Conservation (phyloP, 2,113 vertebrate genomes). For the Myrmecobius fasciatus region DNA sequence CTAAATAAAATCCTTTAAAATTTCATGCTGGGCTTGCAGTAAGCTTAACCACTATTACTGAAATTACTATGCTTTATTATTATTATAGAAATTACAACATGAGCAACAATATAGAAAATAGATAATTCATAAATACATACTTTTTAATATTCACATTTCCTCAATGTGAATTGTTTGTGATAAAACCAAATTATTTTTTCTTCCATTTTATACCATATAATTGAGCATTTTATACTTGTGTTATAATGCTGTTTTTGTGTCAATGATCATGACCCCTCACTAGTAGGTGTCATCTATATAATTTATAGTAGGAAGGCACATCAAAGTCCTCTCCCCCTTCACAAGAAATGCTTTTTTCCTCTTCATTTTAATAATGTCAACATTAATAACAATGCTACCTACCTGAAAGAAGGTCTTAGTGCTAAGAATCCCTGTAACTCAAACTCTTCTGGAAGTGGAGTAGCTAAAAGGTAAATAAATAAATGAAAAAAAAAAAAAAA, state of each 20-base stretch:
- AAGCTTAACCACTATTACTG: background rate
- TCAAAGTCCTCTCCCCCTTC: background rate
- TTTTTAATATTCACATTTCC: background rate
- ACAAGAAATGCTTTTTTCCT: background rate
- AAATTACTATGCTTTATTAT: background rate
- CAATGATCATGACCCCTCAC: background rate
- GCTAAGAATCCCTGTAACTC: slow-evolving; percentile 98
- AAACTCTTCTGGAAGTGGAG: slow-evolving; percentile 98
- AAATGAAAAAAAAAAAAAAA: slow-evolving; percentile 31
- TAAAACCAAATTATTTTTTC: background rate
- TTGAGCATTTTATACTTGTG: background rate
- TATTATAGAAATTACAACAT: background rate
- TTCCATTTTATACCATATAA: background rate
- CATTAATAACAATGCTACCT: slow-evolving; percentile 33
- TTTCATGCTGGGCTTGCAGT: background rate
- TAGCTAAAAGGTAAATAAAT: slow-evolving; percentile 54
- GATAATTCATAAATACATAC: background rate
- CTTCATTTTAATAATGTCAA: background rate
- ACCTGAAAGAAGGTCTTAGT: slow-evolving; percentile 96
- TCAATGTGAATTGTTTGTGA: background rate
- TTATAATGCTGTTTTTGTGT: slow-evolving; percentile 8
- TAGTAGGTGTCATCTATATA: background rate
- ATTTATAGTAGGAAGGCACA: background rate
- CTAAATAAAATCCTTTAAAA: background rate
- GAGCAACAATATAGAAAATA: background rate